Percentiles rank a stretch among this genome's conserved stretches.
Conservation (phyloP, 2,113 vertebrate genomes). For the Dissostichus mawsoni region DNA sequence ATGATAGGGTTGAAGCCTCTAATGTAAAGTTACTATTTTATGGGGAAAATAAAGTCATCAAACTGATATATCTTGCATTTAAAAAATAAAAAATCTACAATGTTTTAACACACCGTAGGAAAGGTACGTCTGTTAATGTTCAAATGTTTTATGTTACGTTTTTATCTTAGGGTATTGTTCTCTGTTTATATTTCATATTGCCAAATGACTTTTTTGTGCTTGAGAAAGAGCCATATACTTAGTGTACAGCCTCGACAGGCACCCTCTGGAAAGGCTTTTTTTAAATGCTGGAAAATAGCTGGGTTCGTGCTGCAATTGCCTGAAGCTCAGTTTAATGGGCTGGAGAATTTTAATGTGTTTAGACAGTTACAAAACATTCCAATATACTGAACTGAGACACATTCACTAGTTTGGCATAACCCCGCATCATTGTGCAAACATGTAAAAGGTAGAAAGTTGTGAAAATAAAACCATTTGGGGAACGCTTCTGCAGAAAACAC, state of each 20-base stretch:
- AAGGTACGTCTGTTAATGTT: neutral
- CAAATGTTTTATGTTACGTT: no score
- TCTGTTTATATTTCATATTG: neutral
- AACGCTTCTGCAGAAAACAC: neutral
- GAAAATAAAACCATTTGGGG: neutral
- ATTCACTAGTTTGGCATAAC: neutral
- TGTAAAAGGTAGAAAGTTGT: neutral
- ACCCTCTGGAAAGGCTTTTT: constrained; percentile 1
- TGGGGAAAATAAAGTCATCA: neutral
- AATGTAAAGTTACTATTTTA: neutral
- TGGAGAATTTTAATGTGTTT: neutral
- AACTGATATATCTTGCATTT: neutral
- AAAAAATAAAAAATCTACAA: neutral
- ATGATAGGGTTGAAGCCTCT: neutral
- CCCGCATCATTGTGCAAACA: neutral
- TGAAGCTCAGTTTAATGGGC: constrained; percentile 14
- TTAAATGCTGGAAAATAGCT: neutral
- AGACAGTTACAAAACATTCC: neutral
- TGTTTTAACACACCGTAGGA: neutral
- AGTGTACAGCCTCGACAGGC: neutral
- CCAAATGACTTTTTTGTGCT: neutral
- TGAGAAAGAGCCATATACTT: constrained; percentile 5
- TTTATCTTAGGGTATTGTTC: neutral
- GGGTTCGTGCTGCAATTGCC: neutral
- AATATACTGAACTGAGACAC: neutral